Evolutionary conservation across 1,140 invertebrate genomes (phyloP).

Genomic region (Nymphalis io): DNA sequence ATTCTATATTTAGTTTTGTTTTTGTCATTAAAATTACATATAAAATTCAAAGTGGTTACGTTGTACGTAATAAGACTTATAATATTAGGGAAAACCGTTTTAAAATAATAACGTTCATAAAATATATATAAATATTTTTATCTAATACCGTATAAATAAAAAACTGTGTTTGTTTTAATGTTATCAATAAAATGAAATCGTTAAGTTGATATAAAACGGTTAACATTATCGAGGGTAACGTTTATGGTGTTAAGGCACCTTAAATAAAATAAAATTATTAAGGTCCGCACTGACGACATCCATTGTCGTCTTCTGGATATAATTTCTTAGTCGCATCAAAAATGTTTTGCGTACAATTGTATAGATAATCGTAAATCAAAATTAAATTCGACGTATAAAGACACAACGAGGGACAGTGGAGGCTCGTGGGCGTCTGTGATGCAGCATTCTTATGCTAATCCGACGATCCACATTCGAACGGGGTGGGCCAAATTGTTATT

Average conservation of each 20-base stretch:
- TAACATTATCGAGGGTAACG: constrained; percentile 28
- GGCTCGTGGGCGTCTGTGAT: constrained; percentile 53
- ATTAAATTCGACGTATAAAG: constrained; percentile 78
- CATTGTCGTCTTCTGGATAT: constrained; percentile 33
- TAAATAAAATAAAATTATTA: constrained; percentile 36
- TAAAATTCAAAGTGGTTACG: too few species aligned
- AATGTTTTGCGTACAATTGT: constrained; percentile 73
- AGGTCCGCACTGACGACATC: constrained; percentile 32
- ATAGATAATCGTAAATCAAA: constrained; percentile 76
- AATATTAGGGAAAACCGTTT: too few species aligned
- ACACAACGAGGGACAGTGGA: constrained; percentile 73
- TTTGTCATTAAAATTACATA: too few species aligned
- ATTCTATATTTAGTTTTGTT: too few species aligned
- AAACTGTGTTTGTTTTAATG: constrained; percentile 24
- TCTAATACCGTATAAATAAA: constrained; percentile 5
- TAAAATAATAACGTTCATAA: too few species aligned
- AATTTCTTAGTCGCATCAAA: constrained; percentile 49
- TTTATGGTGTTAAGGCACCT: constrained; percentile 36
- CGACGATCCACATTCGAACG: constrained; percentile 73
- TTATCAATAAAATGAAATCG: constrained; percentile 37
- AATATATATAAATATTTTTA: constrained; percentile 1
- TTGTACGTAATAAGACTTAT: too few species aligned
- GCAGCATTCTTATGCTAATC: constrained; percentile 80
- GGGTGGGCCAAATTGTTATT: constrained; percentile 81
- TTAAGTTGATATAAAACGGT: constrained; percentile 37